Evolutionary conservation across 1,140 invertebrate genomes (phyloP).

Genomic region (Elysia chlorotica): DNA sequence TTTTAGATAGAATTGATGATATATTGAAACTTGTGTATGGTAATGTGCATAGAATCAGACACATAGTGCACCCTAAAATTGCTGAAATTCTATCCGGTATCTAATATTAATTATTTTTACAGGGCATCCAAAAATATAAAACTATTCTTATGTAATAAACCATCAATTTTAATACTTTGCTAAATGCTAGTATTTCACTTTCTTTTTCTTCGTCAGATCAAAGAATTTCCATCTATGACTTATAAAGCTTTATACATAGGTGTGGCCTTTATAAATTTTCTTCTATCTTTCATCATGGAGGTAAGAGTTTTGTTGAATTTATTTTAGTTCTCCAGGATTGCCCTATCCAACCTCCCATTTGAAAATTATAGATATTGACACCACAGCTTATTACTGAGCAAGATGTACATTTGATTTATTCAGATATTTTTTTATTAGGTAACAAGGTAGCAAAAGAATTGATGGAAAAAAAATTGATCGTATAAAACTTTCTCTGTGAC

Average conservation of each 20-base stretch:
- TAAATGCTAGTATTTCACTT: not conserved
- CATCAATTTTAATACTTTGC: not conserved
- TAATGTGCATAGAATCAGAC: not conserved
- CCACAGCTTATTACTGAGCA: too few species aligned
- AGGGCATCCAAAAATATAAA: not conserved
- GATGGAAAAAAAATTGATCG: too few species aligned
- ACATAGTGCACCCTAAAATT: not conserved
- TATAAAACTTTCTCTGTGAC: too few species aligned
- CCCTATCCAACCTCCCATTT: too few species aligned
- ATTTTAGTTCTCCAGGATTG: too few species aligned
- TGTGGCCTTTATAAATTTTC: conserved; percentile 49
- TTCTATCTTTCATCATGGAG: conserved; percentile 51
- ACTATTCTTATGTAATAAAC: too few species aligned
- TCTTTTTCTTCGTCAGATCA: conserved; percentile 42
- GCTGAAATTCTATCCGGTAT: not conserved
- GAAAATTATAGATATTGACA: too few species aligned
- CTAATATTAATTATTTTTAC: not conserved
- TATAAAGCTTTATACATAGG: conserved; percentile 50
- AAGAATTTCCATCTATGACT: conserved; percentile 36
- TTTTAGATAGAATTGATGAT: too few species aligned
- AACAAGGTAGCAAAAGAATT: too few species aligned
- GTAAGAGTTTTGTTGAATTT: conserved; percentile 31
- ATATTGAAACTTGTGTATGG: not conserved
- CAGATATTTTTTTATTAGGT: too few species aligned
- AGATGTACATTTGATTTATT: too few species aligned